phyloP scores from a whole-genome alignment of 2,888 invertebrate species.

The Parapristionchus giblindavisi region DNA sequence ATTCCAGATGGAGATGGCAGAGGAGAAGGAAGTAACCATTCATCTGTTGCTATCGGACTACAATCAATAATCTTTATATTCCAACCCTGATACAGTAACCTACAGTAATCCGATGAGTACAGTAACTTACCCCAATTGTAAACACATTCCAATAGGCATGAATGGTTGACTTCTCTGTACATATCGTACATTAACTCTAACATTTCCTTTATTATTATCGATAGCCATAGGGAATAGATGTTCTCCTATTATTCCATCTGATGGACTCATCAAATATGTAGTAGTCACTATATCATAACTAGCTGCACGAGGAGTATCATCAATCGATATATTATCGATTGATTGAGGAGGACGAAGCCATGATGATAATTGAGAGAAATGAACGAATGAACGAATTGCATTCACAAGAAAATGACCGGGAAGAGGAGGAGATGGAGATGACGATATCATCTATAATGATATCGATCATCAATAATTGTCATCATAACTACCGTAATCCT shows the following conservation, averaged over 20 bases:
- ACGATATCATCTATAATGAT: not conserved
- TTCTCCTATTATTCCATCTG: conserved; percentile 5
- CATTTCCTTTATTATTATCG: not conserved
- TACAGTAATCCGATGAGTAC: too few relatives aligned
- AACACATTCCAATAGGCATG: conserved; percentile 11
- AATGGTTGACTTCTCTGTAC: conserved; percentile 14
- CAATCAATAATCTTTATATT: too few relatives aligned
- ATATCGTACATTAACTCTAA: conserved; percentile 30
- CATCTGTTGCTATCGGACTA: conserved; percentile 26
- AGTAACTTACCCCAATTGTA: conserved; percentile 16
- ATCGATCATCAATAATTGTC: not conserved
- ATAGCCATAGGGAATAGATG: conserved; percentile 27
- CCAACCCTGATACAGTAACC: too few relatives aligned
- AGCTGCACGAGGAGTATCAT: too few relatives aligned
- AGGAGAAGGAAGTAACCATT: conserved; percentile 34
- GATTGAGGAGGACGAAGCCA: conserved; percentile 77
- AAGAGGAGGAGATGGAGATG: conserved; percentile 44
- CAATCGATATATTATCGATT: not conserved
- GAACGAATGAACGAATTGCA: conserved; percentile 90
- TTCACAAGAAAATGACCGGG: conserved; percentile 80
- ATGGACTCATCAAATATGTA: too few relatives aligned
- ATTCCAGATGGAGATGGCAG: conserved; percentile 21
- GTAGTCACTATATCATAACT: too few relatives aligned
- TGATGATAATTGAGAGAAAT: conserved; percentile 93
- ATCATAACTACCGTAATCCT: too few relatives aligned